These are phyloP conservation scores for Tretioscincus oriximinensis DNA, from an alignment of 2,113 vertebrate species.

Conservation along the genomic window DNA sequence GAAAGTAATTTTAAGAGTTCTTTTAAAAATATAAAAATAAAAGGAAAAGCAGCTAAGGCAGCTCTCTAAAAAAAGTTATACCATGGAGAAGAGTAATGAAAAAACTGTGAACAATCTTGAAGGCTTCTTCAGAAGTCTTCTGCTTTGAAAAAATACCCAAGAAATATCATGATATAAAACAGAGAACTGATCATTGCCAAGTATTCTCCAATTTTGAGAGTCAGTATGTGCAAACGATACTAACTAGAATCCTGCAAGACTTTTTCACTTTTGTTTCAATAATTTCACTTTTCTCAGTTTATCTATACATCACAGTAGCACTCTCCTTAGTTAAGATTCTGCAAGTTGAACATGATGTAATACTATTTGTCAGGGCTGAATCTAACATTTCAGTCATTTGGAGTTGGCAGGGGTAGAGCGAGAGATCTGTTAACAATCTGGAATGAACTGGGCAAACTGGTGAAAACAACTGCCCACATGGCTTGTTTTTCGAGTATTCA, in stretches of 20 bases:
- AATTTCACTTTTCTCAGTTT: background rate
- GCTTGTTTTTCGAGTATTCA: no score
- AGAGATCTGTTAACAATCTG: no score
- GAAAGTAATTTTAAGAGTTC: constrained; percentile 49
- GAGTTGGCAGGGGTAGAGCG: no score
- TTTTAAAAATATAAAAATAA: background rate
- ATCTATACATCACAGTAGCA: background rate
- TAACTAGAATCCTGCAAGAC: background rate
- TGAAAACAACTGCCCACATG: no score
- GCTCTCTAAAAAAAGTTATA: background rate
- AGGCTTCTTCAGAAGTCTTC: background rate
- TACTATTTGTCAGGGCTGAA: background rate
- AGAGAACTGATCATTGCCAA: background rate
- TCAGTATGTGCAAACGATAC: background rate
- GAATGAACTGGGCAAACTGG: no score
- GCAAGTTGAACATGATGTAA: background rate
- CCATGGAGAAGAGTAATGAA: background rate
- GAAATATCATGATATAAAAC: background rate
- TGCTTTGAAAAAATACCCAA: background rate
- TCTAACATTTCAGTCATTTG: no score
- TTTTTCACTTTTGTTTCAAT: background rate
- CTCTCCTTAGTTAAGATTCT: background rate
- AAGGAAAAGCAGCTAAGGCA: constrained; percentile 38
- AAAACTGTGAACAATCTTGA: background rate
- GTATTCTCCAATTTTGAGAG: background rate